Evolutionary conservation across 2,797 vertebrate genomes (phyloP), one percentile per base, ranked within the genome.

Genomic region (Chaunax sp.): DNA sequence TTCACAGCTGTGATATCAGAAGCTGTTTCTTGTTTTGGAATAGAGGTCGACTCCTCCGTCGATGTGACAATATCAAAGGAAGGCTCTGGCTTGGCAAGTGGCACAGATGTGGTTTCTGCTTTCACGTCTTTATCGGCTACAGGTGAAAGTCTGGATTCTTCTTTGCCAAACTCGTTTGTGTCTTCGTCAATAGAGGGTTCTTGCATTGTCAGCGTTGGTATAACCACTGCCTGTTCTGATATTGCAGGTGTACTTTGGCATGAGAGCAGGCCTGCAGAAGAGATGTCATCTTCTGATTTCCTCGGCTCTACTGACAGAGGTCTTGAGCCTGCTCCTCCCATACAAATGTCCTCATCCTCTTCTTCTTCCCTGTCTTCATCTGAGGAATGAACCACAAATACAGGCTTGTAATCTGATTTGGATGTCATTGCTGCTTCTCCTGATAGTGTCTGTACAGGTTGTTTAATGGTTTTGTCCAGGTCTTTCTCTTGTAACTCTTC

Each of bases 291-390:
- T n/a, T 93, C 90, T 43, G 78, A 77, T 78, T 91, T 79, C 59
- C 87, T 88, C 1, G 63, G 73, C 57, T 91, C 89, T 41, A 91
- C 83, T 20, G 76, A 72, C 44, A 88, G 72, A 74, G 92, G 89
- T 86, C 90, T 90, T 28, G 93, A 93, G 35, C 90, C 89, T 54
- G 91, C 92, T 62, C 91, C 93, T 70, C 92, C 93, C 88, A 92
- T 90, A 68, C 90, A 92, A 43, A 93, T 90, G 35, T 89, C 90
- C 71, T 93, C 89, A 62, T 91, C 91, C 47, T 93, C 92, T n/a
- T 93, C 91, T 38, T 93, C 90, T 10, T 92, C 93, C 67, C 90
- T 83, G 78, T 92, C 93, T 86, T 93, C 91, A 72, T 94, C 93
- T 11, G 92, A 94, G 8, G 92, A 92, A 59, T 93, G 92, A 67